Conservation (phyloP, 2,797 vertebrate species). For the Craterocephalus amniculus region DNA sequence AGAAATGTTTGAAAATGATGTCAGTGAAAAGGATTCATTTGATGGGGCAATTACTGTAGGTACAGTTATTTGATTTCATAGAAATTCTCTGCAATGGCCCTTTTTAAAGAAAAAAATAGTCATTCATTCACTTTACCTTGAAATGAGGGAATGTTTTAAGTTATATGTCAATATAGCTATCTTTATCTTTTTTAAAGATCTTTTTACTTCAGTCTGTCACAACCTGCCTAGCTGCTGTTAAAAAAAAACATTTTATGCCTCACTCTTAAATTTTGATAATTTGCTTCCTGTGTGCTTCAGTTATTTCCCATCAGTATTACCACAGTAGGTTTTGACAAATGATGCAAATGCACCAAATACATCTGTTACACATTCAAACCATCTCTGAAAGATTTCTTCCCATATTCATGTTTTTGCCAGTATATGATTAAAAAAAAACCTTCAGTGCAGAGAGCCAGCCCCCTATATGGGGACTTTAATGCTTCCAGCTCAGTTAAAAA, state of each 20-base stretch:
- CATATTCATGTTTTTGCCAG: background rate
- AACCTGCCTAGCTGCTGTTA: background rate
- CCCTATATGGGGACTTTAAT: background rate
- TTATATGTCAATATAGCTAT: background rate
- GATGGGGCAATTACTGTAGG: constrained; percentile 60
- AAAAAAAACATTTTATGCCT: background rate
- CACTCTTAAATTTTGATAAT: constrained; percentile 2
- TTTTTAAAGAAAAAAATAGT: constrained; percentile 27
- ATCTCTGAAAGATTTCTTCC: background rate
- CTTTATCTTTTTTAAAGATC: constrained; percentile 1
- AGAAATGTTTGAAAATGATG: constrained; percentile 65
- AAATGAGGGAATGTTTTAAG: constrained; percentile 26
- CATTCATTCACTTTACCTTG: constrained; percentile 25
- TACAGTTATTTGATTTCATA: constrained; percentile 56
- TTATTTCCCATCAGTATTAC: constrained; percentile 4
- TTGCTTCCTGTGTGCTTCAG: constrained; percentile 17
- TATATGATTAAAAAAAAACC: too few relatives aligned
- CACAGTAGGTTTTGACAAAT: constrained; percentile 2
- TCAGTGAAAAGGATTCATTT: constrained; percentile 61
- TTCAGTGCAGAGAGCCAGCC: background rate
- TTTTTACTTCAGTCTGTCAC: background rate
- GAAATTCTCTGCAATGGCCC: constrained; percentile 27
- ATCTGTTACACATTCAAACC: background rate
- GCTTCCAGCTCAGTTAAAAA: background rate
- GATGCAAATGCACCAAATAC: constrained; percentile 1